Conservation (phyloP, 2,113 vertebrate genomes). For the Cyanoderma ruficeps region DNA sequence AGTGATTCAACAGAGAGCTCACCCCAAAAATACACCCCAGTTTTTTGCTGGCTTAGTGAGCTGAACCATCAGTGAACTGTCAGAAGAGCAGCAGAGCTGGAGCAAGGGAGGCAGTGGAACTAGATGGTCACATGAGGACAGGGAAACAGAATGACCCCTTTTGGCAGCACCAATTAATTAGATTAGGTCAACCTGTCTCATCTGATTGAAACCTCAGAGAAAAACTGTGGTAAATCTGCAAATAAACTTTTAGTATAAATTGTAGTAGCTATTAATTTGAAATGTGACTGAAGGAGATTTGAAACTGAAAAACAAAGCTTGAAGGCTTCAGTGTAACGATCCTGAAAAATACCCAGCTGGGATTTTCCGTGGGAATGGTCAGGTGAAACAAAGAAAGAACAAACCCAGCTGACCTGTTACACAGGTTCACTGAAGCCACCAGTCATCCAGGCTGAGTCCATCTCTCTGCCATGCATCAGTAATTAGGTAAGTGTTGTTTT, state of each 20-base stretch:
- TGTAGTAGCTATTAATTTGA: background rate
- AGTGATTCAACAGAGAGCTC: background rate
- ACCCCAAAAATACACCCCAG: background rate
- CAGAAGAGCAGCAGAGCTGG: background rate
- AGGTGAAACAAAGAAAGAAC: background rate
- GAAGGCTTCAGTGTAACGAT: background rate
- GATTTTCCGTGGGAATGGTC: background rate
- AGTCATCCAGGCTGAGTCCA: background rate
- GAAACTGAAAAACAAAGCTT: background rate
- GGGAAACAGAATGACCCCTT: background rate
- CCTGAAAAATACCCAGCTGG: background rate
- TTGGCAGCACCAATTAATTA: background rate
- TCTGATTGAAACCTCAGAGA: background rate
- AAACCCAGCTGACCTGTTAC: background rate
- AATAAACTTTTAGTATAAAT: background rate
- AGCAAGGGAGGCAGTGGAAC: background rate
- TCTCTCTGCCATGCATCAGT: background rate
- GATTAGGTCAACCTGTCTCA: background rate
- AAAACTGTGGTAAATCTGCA: background rate
- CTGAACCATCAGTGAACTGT: background rate
- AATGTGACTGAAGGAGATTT: background rate
- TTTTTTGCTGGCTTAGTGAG: background rate
- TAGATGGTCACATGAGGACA: background rate
- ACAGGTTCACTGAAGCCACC: background rate
- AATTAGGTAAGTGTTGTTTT: background rate